Conservation (phyloP, 2,797 vertebrate species). For the Champsocephalus esox region DNA sequence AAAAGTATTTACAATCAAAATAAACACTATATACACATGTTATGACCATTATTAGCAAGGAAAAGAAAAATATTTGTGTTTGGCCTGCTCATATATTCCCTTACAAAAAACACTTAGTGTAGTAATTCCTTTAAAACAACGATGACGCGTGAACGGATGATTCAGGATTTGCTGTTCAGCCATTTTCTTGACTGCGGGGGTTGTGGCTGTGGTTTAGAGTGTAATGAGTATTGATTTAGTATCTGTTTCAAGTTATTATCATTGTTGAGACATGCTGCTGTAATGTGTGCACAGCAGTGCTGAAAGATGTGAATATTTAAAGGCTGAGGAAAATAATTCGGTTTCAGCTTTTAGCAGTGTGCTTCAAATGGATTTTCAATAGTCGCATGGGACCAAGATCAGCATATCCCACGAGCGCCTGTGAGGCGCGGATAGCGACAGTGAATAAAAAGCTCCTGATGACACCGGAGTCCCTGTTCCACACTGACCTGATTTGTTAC, state of each 20-base stretch:
- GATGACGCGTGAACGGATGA: no score
- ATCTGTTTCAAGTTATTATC: slow-evolving; percentile 12
- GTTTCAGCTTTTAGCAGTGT: slow-evolving; percentile 27
- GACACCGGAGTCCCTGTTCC: neutral
- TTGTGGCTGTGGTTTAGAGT: neutral
- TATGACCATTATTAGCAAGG: no score
- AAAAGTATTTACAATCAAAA: no score
- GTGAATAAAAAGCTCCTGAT: neutral
- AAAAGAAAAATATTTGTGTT: no score
- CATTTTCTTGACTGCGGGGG: neutral
- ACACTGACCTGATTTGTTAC: slow-evolving; percentile 97
- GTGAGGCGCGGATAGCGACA: neutral
- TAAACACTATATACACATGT: no score
- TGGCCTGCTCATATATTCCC: no score
- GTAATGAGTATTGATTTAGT: slow-evolving; percentile 2
- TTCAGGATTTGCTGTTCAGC: neutral
- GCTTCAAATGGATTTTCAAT: slow-evolving; percentile 39
- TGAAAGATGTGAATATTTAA: neutral
- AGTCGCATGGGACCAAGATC: slow-evolving; percentile 18
- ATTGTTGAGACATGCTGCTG: neutral
- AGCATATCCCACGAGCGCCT: slow-evolving; percentile 11
- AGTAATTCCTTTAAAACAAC: neutral
- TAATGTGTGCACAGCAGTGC: neutral
- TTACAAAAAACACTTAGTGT: no score
- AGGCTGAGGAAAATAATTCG: slow-evolving; percentile 14